Percentiles rank a stretch among this genome's conserved stretches.
Evolutionary conservation across 35 echinoderm and acorn worm species (phyloP).

Genomic region (Eucidaris tribuloides): DNA sequence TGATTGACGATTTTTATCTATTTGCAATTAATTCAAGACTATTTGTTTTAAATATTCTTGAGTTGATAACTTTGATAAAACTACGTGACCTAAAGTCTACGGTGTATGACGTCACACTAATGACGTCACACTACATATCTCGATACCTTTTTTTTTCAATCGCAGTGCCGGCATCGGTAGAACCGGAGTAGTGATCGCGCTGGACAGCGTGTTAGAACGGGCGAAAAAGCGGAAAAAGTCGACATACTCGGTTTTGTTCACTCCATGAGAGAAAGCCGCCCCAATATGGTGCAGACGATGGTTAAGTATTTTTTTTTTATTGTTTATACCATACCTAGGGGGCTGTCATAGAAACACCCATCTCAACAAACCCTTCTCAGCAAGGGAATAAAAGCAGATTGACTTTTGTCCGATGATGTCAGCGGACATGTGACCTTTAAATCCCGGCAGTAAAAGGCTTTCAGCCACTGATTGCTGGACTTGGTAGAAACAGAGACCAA

Average conservation of each 20-base stretch:
- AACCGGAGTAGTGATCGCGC: conserved; percentile 51
- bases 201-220: conserved; percentile 70
- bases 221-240: conserved; percentile 36
- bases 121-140: background rate
- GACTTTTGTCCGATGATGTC: background rate
- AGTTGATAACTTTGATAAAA: background rate
- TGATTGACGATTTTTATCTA: too few relatives aligned
- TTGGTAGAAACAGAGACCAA: background rate
- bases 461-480: background rate
- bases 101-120: background rate
- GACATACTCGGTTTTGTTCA: conserved; percentile 54
- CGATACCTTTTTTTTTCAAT: background rate
- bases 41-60: background rate
- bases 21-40: background rate
- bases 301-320: background rate
- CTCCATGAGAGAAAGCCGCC: conserved; percentile 42
- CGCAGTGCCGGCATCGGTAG: conserved; percentile 75
- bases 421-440: background rate
- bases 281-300: conserved; percentile 66
- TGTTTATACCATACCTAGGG: background rate
- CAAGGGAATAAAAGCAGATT: background rate
- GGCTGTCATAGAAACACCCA: background rate
- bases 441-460: background rate
- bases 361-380: background rate
- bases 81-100: background rate